Evolutionary conservation across 2,888 invertebrate genomes (phyloP), one percentile per base, ranked within the genome.

Genomic region (Agonopterix heracliana): DNA sequence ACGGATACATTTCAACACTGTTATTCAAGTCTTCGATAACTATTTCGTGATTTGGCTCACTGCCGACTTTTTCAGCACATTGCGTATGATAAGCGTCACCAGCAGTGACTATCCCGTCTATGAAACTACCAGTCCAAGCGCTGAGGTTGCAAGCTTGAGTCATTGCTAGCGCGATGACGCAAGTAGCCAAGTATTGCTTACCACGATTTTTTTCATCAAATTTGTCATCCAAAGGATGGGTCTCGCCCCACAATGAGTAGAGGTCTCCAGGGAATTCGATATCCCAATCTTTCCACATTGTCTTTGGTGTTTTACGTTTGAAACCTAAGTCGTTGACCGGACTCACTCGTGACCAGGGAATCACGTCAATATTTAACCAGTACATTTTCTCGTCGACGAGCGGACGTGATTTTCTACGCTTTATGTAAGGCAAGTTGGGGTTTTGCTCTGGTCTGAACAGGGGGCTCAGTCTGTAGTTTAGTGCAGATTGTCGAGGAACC

Each of bases 241-340:
- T 63, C 35, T 89, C 89, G 1, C 93, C 93, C 90, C 92, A 91
- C 1, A 94, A 72, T 0, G 94, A 93, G 79, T 87, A 94, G 0
- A 94, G 72, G 53, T 92, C 92, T 1, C 91, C 90, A 2, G 90
- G 89, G 56, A 92, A 92, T 66, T 94, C 93, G 1, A 93, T 89
- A 54, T 93, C 91, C 90, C 91, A 94, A 47, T 91, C 85, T 61
- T 92, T 92, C 92, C 92, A 93, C 68, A 85, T 51, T 1, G 83
- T 69, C 52, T 64, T 71, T 2, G 82, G 79, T 12, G 73, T 78
- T 44, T 68, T 73, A 36, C 87, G 68, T 35, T 70, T 64, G 13
- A 85, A 64, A 1, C 86, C 85, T 51, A 81, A 61, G 55, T 84
- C 85, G 52, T 87, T 88, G 0, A 62, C 58, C 1, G 68, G 59